Conservation (phyloP, 2,888 invertebrate genomes). For the Diaperis boleti region DNA sequence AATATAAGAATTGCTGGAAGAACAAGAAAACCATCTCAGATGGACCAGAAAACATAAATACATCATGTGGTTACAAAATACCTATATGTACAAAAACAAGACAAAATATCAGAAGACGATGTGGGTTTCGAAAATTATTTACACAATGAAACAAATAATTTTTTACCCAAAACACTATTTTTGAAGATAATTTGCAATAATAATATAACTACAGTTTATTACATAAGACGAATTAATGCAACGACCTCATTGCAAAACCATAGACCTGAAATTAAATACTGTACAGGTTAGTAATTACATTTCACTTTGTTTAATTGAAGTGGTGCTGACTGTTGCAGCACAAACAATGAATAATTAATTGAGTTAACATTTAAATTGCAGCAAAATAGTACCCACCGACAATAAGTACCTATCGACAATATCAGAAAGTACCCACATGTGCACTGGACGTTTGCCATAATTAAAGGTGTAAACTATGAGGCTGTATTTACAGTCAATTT, state of each 20-base stretch:
- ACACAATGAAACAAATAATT: too few relatives aligned
- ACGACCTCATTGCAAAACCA: slow-evolving; percentile 8
- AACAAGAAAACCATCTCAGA: too few relatives aligned
- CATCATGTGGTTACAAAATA: too few relatives aligned
- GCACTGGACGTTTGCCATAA: slow-evolving; percentile 32
- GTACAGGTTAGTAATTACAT: slow-evolving; percentile 25
- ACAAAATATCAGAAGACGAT: too few relatives aligned
- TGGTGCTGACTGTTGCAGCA: slow-evolving; percentile 25
- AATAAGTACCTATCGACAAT: too few relatives aligned
- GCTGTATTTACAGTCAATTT: not conserved
- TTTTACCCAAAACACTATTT: not conserved
- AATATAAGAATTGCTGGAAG: too few relatives aligned
- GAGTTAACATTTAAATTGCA: slow-evolving; percentile 38
- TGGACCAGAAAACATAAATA: too few relatives aligned
- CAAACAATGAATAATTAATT: slow-evolving; percentile 36
- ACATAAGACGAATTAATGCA: slow-evolving; percentile 1
- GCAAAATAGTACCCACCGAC: too few relatives aligned
- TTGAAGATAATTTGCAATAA: not conserved
- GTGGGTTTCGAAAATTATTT: too few relatives aligned
- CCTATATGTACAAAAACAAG: too few relatives aligned
- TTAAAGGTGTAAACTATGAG: slow-evolving; percentile 37
- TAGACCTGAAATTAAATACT: slow-evolving; percentile 21
- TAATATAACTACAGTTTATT: too few relatives aligned
- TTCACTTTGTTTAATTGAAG: slow-evolving; percentile 32
- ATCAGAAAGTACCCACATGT: slow-evolving; percentile 24